These are phyloP conservation scores for Lucilia cuprina DNA, from an alignment of 1,140 invertebrate species.

Conservation along the genomic window DNA sequence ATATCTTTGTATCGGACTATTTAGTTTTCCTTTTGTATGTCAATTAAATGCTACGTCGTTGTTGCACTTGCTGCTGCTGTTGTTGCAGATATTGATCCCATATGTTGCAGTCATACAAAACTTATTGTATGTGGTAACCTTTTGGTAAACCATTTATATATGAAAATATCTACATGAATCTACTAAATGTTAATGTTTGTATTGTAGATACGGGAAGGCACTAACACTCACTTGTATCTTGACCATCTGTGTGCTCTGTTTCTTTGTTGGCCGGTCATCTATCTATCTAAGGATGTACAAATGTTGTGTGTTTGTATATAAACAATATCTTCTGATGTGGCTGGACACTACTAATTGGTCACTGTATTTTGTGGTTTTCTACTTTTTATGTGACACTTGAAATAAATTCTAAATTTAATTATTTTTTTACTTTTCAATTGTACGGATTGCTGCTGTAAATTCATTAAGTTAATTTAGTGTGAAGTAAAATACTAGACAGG, in stretches of 20 bases:
- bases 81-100: neutral
- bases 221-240: neutral
- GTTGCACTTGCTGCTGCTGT: neutral
- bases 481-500: too few relatives aligned
- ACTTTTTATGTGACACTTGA: neutral
- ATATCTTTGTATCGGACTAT: neutral
- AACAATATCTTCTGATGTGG: neutral
- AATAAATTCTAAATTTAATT: constrained; percentile 26
- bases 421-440: neutral
- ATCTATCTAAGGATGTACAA: too few relatives aligned
- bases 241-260: neutral
- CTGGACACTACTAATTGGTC: constrained; percentile 1
- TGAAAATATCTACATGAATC: neutral
- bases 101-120: neutral
- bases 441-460: too few relatives aligned
- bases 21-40: constrained; percentile 1
- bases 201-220: too few relatives aligned
- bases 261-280: neutral
- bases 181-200: too few relatives aligned
- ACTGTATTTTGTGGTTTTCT: neutral
- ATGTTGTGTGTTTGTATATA: too few relatives aligned
- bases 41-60: neutral
- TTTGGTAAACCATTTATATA: constrained; percentile 4
- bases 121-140: constrained; percentile 4
- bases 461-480: too few relatives aligned